Conservation (phyloP, 2,888 invertebrate genomes). For the Melitaea athalia region DNA sequence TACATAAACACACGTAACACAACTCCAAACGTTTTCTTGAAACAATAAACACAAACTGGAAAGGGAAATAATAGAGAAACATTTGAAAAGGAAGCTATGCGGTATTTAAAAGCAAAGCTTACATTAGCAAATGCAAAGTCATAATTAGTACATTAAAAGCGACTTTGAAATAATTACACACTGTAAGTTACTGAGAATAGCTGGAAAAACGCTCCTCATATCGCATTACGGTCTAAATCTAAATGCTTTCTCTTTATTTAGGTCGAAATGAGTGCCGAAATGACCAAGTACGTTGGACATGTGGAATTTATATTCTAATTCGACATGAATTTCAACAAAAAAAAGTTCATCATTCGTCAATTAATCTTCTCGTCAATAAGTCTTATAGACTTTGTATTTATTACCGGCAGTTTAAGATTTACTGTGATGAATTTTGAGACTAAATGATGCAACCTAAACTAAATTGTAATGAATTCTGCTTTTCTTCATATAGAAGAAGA, state of each 20-base stretch:
- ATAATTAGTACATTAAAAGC: constrained; percentile 28
- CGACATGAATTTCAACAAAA: too few species aligned
- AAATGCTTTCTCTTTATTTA: not conserved
- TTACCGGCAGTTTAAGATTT: too few species aligned
- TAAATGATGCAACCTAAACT: too few species aligned
- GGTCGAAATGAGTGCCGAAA: too few species aligned
- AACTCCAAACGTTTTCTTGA: constrained; percentile 1
- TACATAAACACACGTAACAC: not conserved
- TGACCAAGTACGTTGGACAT: too few species aligned
- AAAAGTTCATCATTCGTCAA: too few species aligned
- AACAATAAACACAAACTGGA: not conserved
- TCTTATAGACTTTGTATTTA: too few species aligned
- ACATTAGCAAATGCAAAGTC: constrained; percentile 19
- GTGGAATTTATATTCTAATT: too few species aligned
- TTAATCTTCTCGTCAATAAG: too few species aligned
- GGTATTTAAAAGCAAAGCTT: constrained; percentile 23
- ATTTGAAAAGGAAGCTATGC: not conserved
- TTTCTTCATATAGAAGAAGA: too few species aligned
- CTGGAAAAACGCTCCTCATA: constrained; percentile 1
- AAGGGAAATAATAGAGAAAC: constrained; percentile 4
- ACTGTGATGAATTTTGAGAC: too few species aligned
- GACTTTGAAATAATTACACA: constrained; percentile 27
- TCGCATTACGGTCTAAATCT: not conserved
- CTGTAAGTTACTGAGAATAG: constrained; percentile 1
- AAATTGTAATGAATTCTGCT: too few species aligned